These are phyloP conservation scores for Euura saliciscinereae DNA, from an alignment of 1,140 invertebrate species.

Conservation along the genomic window DNA sequence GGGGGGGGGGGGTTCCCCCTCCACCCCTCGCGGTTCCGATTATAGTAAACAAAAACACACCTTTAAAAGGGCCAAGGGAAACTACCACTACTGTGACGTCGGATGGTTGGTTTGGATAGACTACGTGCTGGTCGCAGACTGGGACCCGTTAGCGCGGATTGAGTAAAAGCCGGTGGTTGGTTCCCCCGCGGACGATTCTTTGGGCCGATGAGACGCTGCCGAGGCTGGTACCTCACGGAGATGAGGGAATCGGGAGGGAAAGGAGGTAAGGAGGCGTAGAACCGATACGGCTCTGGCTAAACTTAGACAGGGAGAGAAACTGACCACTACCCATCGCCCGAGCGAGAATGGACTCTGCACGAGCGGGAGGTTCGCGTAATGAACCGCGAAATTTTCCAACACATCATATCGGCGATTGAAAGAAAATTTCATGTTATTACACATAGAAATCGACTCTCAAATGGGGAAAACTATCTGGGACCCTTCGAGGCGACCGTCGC, in stretches of 20 bases:
- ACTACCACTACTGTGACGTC: slow-evolving; percentile 16
- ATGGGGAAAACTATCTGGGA: too few relatives aligned
- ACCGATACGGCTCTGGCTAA: slow-evolving; percentile 57
- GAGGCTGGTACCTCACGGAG: background rate
- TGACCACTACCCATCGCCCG: slow-evolving; percentile 39
- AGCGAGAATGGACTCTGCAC: background rate
- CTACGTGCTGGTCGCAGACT: slow-evolving; percentile 44
- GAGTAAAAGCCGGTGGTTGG: slow-evolving; percentile 36
- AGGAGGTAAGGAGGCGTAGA: slow-evolving; percentile 24
- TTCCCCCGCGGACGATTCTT: slow-evolving; percentile 29
- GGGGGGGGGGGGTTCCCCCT: background rate
- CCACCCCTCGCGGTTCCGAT: background rate
- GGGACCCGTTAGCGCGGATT: slow-evolving; percentile 27
- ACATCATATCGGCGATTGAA: background rate
- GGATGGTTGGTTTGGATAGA: slow-evolving; percentile 29
- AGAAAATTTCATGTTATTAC: too few relatives aligned
- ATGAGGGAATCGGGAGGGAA: background rate
- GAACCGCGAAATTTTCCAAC: background rate
- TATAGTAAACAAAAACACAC: slow-evolving; percentile 21
- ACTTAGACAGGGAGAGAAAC: slow-evolving; percentile 52
- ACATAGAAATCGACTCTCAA: too few relatives aligned
- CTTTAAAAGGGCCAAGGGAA: slow-evolving; percentile 22
- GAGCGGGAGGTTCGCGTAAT: background rate
- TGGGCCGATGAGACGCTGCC: background rate
- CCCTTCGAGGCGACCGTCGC: too few relatives aligned